Conservation (phyloP, 2,113 vertebrate species). For the Phaethornis superciliosus region DNA sequence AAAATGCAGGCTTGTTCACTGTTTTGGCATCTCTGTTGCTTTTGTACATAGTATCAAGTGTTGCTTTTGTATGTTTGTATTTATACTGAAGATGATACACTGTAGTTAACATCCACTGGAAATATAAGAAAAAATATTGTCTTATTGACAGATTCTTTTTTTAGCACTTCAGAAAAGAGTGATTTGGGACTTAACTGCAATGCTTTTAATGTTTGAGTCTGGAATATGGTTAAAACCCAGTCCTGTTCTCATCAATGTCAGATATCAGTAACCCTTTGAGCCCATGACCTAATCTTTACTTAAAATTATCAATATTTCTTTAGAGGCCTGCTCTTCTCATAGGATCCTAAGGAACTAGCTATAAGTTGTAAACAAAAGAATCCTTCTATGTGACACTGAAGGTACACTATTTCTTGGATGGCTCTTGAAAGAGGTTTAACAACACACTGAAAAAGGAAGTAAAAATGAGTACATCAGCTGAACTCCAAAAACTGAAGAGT, state of each 20-base stretch:
- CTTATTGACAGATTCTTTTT: neutral
- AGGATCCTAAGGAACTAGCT: neutral
- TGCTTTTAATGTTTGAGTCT: neutral
- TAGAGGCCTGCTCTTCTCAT: neutral
- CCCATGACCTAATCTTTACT: neutral
- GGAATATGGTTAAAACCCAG: neutral
- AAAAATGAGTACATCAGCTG: neutral
- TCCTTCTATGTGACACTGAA: neutral
- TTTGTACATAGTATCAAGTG: neutral
- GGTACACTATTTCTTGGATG: neutral
- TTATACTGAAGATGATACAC: neutral
- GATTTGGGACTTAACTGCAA: neutral
- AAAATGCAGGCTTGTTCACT: neutral
- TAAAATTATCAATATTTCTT: neutral
- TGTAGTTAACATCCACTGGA: neutral
- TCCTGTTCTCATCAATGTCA: neutral
- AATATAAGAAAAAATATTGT: neutral
- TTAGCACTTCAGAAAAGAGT: neutral
- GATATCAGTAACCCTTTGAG: neutral
- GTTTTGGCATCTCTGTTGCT: neutral
- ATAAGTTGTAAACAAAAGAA: neutral
- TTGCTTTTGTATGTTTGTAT: neutral
- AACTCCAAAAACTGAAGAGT: neutral
- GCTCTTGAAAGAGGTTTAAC: neutral
- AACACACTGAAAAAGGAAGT: neutral